A percentile compares a stretch with the other conserved stretches of the same genome.
Evolutionary conservation across 1,140 invertebrate species (phyloP).

Genomic region (Musca domestica): DNA sequence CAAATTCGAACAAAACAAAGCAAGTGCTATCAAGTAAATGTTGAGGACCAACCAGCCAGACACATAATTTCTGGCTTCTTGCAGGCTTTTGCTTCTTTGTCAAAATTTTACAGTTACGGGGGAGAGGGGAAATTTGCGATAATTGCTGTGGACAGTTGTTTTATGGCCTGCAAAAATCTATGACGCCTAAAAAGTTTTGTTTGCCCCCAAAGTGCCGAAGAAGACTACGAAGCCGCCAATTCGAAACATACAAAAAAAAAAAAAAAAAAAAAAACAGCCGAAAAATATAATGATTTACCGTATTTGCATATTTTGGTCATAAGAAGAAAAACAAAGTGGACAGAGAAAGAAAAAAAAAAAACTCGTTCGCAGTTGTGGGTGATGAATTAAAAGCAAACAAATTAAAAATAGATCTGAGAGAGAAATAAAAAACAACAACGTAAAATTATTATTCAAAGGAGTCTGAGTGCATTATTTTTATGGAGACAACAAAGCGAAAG

Average conservation of each 20-base stretch:
- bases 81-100: too few relatives aligned
- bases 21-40: constrained; percentile 4
- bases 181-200: constrained; percentile 20
- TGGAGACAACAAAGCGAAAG: too few relatives aligned
- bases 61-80: too few relatives aligned
- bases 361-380: neutral
- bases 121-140: neutral
- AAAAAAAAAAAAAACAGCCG: neutral
- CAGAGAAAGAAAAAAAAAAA: neutral
- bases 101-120: too few relatives aligned
- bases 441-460: too few relatives aligned
- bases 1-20: neutral
- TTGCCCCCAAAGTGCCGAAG: too few relatives aligned
- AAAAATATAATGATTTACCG: constrained; percentile 16
- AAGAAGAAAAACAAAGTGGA: constrained; percentile 1
- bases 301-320: constrained; percentile 20
- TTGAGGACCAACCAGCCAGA: too few relatives aligned
- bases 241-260: neutral
- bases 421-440: neutral
- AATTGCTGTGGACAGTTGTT: constrained; percentile 16
- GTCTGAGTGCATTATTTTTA: too few relatives aligned
- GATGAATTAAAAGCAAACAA: constrained; percentile 19
- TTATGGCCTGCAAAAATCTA: constrained; percentile 18
- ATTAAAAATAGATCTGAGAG: constrained; percentile 5
- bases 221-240: neutral